Conservation (phyloP, 1,140 invertebrate species). For the Meteorus sp. region DNA sequence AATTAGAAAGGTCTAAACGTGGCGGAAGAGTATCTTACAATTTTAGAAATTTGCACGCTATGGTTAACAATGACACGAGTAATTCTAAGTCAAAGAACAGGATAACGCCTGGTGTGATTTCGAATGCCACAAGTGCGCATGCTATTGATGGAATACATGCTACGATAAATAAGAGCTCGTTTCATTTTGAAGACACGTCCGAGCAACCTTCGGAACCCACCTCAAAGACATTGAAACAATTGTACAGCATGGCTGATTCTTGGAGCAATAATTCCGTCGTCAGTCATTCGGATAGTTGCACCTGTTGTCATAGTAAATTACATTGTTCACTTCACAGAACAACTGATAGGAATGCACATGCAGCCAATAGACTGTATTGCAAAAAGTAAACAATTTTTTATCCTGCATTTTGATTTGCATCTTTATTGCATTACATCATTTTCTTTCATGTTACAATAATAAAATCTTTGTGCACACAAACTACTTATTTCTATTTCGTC, state of each 20-base stretch:
- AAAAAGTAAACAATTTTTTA: too few species aligned
- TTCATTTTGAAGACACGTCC: background rate
- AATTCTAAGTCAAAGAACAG: slow-evolving; percentile 9
- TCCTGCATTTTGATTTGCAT: too few species aligned
- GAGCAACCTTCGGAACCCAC: slow-evolving; percentile 16
- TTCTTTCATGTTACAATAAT: too few species aligned
- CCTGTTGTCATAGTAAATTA: slow-evolving; percentile 32
- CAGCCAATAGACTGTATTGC: too few species aligned
- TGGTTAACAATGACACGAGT: background rate
- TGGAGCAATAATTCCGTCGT: slow-evolving; percentile 40
- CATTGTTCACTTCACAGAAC: slow-evolving; percentile 29
- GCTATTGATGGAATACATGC: background rate
- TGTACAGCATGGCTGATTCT: slow-evolving; percentile 37
- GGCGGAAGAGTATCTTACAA: background rate
- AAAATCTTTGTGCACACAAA: too few species aligned
- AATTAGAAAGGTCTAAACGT: slow-evolving; percentile 1
- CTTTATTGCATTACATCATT: too few species aligned
- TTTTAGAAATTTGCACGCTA: background rate
- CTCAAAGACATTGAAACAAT: slow-evolving; percentile 33
- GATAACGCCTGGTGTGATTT: slow-evolving; percentile 24
- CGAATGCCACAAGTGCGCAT: background rate
- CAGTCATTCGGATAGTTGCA: slow-evolving; percentile 39
- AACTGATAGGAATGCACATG: slow-evolving; percentile 11
- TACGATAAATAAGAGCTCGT: slow-evolving; percentile 3
- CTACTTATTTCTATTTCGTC: too few species aligned